Percentiles rank a stretch among this genome's conserved stretches.
Evolutionary conservation across 1,140 invertebrate genomes (phyloP).

Genomic region (Matsumurasca onukii): DNA sequence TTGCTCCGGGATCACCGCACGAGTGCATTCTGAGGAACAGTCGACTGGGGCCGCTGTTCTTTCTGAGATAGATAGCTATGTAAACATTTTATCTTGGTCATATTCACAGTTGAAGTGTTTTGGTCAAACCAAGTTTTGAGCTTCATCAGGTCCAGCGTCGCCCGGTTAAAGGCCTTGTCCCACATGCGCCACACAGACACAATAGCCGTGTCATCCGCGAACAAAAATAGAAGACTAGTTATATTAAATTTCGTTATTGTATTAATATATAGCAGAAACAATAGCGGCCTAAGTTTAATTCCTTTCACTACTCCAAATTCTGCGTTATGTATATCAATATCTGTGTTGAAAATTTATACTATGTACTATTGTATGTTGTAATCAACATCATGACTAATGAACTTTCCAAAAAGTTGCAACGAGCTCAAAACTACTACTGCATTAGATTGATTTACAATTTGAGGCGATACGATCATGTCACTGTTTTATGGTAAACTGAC

Average conservation of each 20-base stretch:
- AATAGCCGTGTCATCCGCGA: neutral
- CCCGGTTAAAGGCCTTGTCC: neutral
- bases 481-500: no score
- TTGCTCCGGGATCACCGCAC: neutral
- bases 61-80: conserved; percentile 1
- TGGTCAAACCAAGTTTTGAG: conserved; percentile 1
- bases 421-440: no score
- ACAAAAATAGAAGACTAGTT: neutral
- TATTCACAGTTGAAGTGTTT: conserved; percentile 2
- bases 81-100: neutral
- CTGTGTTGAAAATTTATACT: neutral
- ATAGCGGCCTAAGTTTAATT: no score
- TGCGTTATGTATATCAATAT: neutral
- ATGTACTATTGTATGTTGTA: no score
- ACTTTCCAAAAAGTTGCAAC: no score
- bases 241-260: neutral
- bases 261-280: neutral
- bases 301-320: neutral
- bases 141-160: neutral
- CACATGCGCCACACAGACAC: neutral
- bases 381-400: no score
- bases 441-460: no score
- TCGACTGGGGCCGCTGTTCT: neutral
- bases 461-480: no score
- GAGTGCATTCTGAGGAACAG: neutral